These are phyloP conservation scores for Pseudonaja textilis DNA, from an alignment of 2,113 vertebrate species.

Conservation along the genomic window DNA sequence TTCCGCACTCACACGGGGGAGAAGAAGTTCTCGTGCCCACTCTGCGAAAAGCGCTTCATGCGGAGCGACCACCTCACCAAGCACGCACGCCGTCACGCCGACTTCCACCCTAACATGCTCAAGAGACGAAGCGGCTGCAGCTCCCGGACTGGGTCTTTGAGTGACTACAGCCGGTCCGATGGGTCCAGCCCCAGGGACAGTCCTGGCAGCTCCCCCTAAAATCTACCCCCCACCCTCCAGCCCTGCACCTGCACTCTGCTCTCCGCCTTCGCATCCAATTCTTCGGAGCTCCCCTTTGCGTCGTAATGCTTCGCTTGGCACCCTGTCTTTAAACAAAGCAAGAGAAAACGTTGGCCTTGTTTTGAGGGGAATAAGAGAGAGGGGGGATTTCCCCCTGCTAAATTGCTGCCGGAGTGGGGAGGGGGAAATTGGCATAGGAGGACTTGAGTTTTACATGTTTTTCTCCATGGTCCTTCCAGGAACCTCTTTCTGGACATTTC, in stretches of 20 bases:
- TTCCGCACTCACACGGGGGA: conserved; percentile 98
- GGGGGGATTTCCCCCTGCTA: conserved; percentile 44
- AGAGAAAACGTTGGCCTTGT: not conserved
- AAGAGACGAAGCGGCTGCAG: conserved; percentile 77
- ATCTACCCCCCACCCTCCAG: conserved; percentile 9
- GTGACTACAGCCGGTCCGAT: conserved; percentile 95
- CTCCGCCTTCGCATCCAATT: not conserved
- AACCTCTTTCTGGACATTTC: conserved; percentile 48
- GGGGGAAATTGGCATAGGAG: conserved; percentile 34
- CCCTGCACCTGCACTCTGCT: conserved; percentile 74
- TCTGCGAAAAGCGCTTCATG: conserved; percentile 98
- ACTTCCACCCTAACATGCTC: conserved; percentile 94
- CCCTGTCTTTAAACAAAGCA: not conserved
- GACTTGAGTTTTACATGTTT: conserved; percentile 51
- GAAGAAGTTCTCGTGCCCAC: conserved; percentile 93
- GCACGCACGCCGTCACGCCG: conserved; percentile 90
- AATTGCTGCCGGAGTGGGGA: conserved; percentile 31
- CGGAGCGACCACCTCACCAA: conserved; percentile 97
- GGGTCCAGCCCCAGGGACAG: conserved; percentile 92
- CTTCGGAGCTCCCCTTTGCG: conserved; percentile 29
- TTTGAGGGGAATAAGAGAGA: not conserved
- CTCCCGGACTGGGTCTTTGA: conserved; percentile 86
- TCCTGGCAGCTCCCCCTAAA: conserved; percentile 95
- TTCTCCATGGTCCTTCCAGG: conserved; percentile 17
- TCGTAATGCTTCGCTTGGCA: conserved; percentile 37